Evolutionary conservation across 1,140 invertebrate genomes (phyloP), one percentile per base, ranked within the genome.

Genomic region (Conopomorpha cramerella): DNA sequence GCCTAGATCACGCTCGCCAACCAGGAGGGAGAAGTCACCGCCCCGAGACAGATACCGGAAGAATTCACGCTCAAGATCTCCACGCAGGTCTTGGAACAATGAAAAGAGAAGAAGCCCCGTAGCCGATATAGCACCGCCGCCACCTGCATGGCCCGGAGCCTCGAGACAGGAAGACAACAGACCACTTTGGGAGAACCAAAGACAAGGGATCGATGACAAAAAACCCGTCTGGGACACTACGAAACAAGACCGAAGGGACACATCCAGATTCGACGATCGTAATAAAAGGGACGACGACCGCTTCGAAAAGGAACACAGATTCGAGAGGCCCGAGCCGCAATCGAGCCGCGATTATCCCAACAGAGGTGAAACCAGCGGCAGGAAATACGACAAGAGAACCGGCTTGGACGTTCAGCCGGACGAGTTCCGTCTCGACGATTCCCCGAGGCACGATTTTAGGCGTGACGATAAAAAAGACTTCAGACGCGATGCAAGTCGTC

Each of bases 71-170:
- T 63, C 62, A 2, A 42, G 46, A 2, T 70, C 70, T 0, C 65
- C 66, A 15, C 46, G 65, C 4, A 62, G 66, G 2, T 65, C 66
- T 0, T 74, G 70, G 70, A 65, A 63, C 1, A 33, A 65, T 2
- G 70, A 71, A 26, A 71, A 70, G 40, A 55, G 61, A 10, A 49
- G 55, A 15, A 71, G 65, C 34, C 65, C 66, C 6, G 55, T 59
- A 16, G 23, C 43, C 14, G 34, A 31, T 0, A 59, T 61, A 12
- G 46, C 63, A 3, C 70, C 66, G 3, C 65, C 60, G 0, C 68
- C 66, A 1, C 70, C 70, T 0, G 29, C 39, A 0, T 73, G 68
- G 68, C 62, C 64, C 0, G 63, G 41, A 15, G 4, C n/a, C n/a
- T n/a, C 4, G 13, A 10, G 10, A 7, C 4, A 13, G 6, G 11